Base-by-base conservation (phyloP, 2,113 vertebrate genomes). In the Rhinolophus ferrumequinum region DNA sequence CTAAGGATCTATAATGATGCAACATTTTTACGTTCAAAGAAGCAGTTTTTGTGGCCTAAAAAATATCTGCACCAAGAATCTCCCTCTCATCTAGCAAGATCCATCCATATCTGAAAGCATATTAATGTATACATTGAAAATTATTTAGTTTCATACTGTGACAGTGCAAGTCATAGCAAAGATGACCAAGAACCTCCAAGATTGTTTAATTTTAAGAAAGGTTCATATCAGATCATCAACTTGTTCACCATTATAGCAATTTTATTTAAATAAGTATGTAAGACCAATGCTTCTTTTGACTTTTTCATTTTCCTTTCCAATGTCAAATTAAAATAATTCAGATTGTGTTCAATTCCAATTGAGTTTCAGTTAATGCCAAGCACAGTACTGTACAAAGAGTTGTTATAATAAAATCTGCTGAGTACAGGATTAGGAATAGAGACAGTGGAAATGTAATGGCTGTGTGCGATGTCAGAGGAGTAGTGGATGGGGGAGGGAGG, bases 1-100 rank as follows among this genome's bases (percentile, higher is more conserved):
- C 35, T 52, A 85, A 72, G n/a, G 24, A 41, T 88, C 56, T 44
- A 85, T 4, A 3, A 72, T 58, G 54, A 77, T 16, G 22, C 26
- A 84, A 64, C n/a, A 73, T 84, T 84, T 94, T 96, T 62, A 90
- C 52, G 88, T 73, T 94, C 44, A 77, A 94, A 44, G 26, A 88
- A 64, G n/a, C 19, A 38, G 18, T 64, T 60, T 62, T 24, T 88
- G 41, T 79, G 70, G 56, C 52, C 52, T 67, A 81, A 60, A 85
- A 79, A 81, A n/a, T 26, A 66, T 44, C 14, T 86, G 67, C 5
- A 76, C 41, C 19, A 90, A 81, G 73, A 38, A 81, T 76, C 22
- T 69, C 28, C 64, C 18, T 79, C 13, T 80, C 22, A 76, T 44
- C 41, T 81, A 90, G 1, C 15, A 80, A 95, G 41, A 90, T 58